Conservation (phyloP, 2,888 invertebrate species). For the Sericinus montela region DNA sequence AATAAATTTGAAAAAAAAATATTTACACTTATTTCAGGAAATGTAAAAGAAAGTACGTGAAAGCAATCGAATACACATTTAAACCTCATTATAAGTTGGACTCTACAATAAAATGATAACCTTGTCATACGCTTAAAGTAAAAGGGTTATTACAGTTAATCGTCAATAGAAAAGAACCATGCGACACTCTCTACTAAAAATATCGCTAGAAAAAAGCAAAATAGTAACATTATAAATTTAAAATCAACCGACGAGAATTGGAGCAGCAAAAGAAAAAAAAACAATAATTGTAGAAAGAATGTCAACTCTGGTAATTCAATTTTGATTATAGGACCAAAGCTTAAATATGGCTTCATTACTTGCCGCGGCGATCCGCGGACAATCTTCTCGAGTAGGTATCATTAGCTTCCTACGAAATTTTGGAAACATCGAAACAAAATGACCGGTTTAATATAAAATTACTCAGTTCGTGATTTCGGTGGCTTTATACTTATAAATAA, state of each 20-base stretch:
- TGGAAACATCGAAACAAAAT: conserved; percentile 62
- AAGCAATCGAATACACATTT: too few species aligned
- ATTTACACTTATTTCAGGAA: too few species aligned
- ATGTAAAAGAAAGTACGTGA: too few species aligned
- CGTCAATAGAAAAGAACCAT: conserved; percentile 31
- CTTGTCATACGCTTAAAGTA: conserved; percentile 17
- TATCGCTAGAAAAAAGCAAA: conserved; percentile 33
- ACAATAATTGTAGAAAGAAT: conserved; percentile 61
- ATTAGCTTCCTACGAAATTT: conserved; percentile 69
- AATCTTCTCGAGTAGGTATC: conserved; percentile 73
- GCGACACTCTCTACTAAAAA: conserved; percentile 36
- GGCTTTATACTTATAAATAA: conserved; percentile 37
- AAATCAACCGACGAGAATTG: conserved; percentile 62
- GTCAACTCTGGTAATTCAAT: conserved; percentile 77
- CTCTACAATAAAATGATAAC: not conserved
- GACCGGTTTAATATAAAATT: conserved; percentile 66
- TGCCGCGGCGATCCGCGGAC: conserved; percentile 69
- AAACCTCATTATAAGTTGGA: not conserved
- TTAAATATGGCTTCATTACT: conserved; percentile 73
- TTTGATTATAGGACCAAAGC: conserved; percentile 78
- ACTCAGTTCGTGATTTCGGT: conserved; percentile 60
- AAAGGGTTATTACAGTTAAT: conserved; percentile 32
- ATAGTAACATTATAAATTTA: conserved; percentile 63
- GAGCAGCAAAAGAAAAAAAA: conserved; percentile 73
- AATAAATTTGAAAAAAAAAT: too few species aligned